Base-by-base conservation (phyloP, 2,113 vertebrate genomes). In the Scophthalmus maximus region DNA sequence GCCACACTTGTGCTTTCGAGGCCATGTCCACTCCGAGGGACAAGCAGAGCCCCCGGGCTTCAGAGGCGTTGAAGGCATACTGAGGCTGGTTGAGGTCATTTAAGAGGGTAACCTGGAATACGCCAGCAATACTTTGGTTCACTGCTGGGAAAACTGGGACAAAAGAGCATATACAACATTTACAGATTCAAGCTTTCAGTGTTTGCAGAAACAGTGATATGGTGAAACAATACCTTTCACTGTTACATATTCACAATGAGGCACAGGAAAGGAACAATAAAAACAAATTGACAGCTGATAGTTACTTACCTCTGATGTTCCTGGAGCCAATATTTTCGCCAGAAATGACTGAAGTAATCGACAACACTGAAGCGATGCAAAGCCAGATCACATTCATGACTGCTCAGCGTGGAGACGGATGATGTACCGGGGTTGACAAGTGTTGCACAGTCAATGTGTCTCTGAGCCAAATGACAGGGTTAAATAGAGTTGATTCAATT, bases 21-120 rank as follows among this genome's bases (percentile, higher is more conserved):
- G 96, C 96, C 14, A 97, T 12, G 27, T 59, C 78, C 25, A 95
- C 83, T 14, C 92, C 92, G 11, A 96, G 69, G 3, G 58, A 57
- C 2, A 32, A 49, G 47, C 97, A 98, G 26, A 93, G 79, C 8
- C 34, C 66, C 32, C 86, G 87, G 63, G 95, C 96, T 67, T 94
- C 92, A 20, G 91, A 87, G 57, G 91, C 95, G 59, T 95, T 94
- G 2, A 92, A 92, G 25, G 79, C 84, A 7, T 74, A 90, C 5
- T 73, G 0, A 7, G 29, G 38, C 27, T 70, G 63, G 68, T 82
- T 74, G 14, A n/a, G 57, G 10, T 38, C 0, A 25, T 72, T 51
- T 17, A 57, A 69, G 69, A 62, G 73, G 4, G 44, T 87, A 26
- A 81, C 82, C 67, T 95, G 83, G 17, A 90, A 88, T 23, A 98